Conservation (phyloP, 2,888 invertebrate genomes). For the Cheilosia grossa region DNA sequence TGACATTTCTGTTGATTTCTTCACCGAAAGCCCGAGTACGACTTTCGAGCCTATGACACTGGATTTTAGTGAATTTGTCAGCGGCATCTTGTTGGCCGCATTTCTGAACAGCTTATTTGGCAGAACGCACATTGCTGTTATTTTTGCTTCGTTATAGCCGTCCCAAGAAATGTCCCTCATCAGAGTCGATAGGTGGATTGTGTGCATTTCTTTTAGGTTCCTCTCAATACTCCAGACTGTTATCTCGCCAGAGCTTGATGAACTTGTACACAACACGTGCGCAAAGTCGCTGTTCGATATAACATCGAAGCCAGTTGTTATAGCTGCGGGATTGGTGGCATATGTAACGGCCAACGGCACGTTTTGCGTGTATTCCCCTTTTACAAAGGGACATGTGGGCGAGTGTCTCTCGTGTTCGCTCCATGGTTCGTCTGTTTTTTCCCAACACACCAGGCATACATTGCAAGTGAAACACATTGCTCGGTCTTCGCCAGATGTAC, state of each 20-base stretch:
- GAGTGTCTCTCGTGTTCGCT: conserved; percentile 98
- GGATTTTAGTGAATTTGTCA: conserved; percentile 77
- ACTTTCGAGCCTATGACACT: conserved; percentile 70
- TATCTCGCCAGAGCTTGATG: conserved; percentile 86
- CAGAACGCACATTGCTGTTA: conserved; percentile 91
- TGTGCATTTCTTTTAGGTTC: conserved; percentile 88
- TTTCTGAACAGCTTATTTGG: conserved; percentile 84
- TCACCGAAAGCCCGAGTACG: conserved; percentile 71
- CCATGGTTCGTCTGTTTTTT: conserved; percentile 98
- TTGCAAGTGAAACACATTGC: conserved; percentile 98
- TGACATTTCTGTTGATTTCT: conserved; percentile 48
- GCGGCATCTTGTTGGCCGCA: conserved; percentile 77
- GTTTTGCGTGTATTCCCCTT: conserved; percentile 97
- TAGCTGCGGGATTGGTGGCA: conserved; percentile 91
- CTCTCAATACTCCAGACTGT: conserved; percentile 93
- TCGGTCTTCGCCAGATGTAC: conserved; percentile 94
- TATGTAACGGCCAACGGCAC: conserved; percentile 94
- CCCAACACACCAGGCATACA: conserved; percentile 98
- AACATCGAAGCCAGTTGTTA: conserved; percentile 84
- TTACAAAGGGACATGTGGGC: conserved; percentile 95
- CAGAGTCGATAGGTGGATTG: conserved; percentile 83
- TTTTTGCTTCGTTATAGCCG: conserved; percentile 83
- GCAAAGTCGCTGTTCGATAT: conserved; percentile 87
- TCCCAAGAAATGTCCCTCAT: conserved; percentile 80
- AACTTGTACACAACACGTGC: conserved; percentile 85